Evolutionary conservation across 2,888 invertebrate species (phyloP).

Genomic region (Coenonympha arcania): DNA sequence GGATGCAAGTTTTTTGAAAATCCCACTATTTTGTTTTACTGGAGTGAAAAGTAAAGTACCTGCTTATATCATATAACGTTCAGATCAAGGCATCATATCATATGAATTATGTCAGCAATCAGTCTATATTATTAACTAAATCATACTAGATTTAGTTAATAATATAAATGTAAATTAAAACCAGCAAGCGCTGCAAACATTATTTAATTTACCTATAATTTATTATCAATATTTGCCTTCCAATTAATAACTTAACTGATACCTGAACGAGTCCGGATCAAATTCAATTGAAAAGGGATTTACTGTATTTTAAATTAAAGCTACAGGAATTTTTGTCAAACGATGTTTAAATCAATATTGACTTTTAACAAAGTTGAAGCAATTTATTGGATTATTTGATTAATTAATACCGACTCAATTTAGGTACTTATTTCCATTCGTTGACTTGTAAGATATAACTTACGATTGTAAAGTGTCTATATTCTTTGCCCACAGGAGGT

Average conservation of each 20-base stretch:
- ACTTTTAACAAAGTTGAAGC: not conserved
- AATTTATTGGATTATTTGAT: not conserved
- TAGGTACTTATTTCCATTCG: not conserved
- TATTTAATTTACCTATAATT: conserved; percentile 1
- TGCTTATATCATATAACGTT: too few relatives aligned
- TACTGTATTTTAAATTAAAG: not conserved
- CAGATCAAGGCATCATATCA: too few relatives aligned
- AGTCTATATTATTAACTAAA: too few relatives aligned
- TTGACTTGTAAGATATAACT: not conserved
- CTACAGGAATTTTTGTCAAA: not conserved
- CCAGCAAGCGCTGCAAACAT: not conserved
- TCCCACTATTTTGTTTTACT: too few relatives aligned
- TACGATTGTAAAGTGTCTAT: too few relatives aligned
- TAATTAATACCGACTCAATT: not conserved
- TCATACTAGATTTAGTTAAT: too few relatives aligned
- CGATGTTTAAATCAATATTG: not conserved
- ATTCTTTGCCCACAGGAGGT: too few relatives aligned
- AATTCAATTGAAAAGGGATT: not conserved
- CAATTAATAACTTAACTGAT: not conserved
- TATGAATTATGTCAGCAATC: too few relatives aligned
- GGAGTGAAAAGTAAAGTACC: too few relatives aligned
- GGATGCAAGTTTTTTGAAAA: too few relatives aligned
- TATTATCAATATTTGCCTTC: not conserved
- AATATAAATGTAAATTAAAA: not conserved
- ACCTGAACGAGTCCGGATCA: not conserved